Percentiles rank a stretch among this genome's conserved stretches.
These are phyloP conservation scores for Siniperca undulata DNA, from an alignment of 2,797 vertebrate species.

Conservation along the genomic window DNA sequence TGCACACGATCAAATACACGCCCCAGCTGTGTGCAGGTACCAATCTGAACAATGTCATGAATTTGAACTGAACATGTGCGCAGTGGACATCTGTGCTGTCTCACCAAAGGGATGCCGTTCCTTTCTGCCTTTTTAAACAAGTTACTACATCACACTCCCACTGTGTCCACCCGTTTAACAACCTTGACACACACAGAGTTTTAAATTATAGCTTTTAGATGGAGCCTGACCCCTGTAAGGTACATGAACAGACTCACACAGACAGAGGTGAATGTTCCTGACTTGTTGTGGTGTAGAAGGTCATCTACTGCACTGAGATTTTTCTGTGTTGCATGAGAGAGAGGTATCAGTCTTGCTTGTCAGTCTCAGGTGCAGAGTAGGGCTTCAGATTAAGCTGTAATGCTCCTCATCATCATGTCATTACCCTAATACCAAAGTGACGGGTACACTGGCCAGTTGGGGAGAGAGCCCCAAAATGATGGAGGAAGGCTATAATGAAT, in stretches of 20 bases:
- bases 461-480: conserved; percentile 36
- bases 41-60: conserved; percentile 9
- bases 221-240: conserved; percentile 7
- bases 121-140: conserved; percentile 39
- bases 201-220: conserved; percentile 34
- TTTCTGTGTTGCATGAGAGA: background rate
- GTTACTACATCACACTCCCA: conserved; percentile 15
- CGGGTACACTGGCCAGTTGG: conserved; percentile 5
- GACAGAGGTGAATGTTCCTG: background rate
- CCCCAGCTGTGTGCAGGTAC: conserved; percentile 47
- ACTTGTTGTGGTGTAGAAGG: conserved; percentile 2
- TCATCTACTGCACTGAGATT: conserved; percentile 15
- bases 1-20: conserved; percentile 28
- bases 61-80: conserved; percentile 25
- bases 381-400: conserved; percentile 53
- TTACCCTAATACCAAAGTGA: conserved; percentile 39
- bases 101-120: background rate
- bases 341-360: conserved; percentile 40
- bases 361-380: conserved; percentile 52
- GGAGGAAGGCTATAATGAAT: conserved; percentile 41
- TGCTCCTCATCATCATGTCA: conserved; percentile 43
- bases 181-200: background rate
- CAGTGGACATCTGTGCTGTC: conserved; percentile 48
- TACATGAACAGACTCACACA: background rate
- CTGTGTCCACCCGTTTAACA: conserved; percentile 14